Conservation (phyloP, 2,888 invertebrate species). For the Bugula neritina region DNA sequence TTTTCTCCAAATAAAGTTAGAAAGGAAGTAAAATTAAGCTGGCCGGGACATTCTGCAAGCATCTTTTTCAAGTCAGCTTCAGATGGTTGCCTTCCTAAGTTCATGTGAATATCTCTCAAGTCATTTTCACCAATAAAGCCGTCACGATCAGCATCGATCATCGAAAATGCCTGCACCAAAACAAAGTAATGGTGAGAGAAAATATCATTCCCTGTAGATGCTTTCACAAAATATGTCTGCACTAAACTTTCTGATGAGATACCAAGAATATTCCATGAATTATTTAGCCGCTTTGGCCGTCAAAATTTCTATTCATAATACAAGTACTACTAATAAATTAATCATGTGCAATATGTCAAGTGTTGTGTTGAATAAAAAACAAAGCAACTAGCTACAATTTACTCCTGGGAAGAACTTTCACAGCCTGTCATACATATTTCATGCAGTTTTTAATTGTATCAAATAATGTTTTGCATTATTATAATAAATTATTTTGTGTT, state of each 20-base stretch:
- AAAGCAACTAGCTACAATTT: no score
- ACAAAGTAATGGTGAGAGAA: neutral
- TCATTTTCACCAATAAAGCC: slow-evolving; percentile 51
- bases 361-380: no score
- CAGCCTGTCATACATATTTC: no score
- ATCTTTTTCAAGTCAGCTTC: slow-evolving; percentile 47
- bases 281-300: neutral
- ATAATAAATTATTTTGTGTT: no score
- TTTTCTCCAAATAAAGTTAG: slow-evolving; percentile 52
- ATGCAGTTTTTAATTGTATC: no score
- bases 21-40: slow-evolving; percentile 53
- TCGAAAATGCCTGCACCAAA: slow-evolving; percentile 52
- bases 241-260: neutral
- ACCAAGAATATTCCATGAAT: neutral
- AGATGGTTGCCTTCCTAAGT: slow-evolving; percentile 50
- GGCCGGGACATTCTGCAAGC: slow-evolving; percentile 45
- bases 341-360: no score
- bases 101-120: slow-evolving; percentile 47
- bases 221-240: neutral
- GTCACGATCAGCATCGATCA: slow-evolving; percentile 51
- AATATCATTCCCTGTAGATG: neutral
- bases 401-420: no score
- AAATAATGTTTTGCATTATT: no score
- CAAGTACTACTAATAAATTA: no score
- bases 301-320: no score